These are phyloP conservation scores for Cantharis nigra DNA, from an alignment of 2,888 invertebrate species.

Conservation along the genomic window DNA sequence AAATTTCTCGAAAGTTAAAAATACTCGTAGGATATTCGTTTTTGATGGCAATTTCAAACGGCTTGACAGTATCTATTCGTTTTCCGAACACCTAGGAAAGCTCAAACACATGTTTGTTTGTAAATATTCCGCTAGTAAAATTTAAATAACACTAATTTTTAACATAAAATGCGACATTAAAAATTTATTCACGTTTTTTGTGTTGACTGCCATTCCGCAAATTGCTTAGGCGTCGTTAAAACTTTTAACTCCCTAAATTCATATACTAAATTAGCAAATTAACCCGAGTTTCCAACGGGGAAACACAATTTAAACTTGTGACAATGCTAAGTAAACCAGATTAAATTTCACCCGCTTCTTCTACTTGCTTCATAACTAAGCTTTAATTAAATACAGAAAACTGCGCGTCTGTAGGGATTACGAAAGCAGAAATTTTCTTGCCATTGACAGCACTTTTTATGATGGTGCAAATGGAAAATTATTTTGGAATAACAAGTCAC, in stretches of 20 bases:
- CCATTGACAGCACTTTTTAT: conserved; percentile 7
- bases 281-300: conserved; percentile 38
- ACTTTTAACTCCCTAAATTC: conserved; percentile 33
- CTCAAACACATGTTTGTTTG: neutral
- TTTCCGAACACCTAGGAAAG: neutral
- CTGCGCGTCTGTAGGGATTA: conserved; percentile 31
- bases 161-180: conserved; percentile 1
- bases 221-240: conserved; percentile 20
- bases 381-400: conserved; percentile 47
- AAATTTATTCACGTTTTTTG: conserved; percentile 13
- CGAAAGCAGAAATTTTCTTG: conserved; percentile 29
- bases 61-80: neutral
- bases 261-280: conserved; percentile 46
- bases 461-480: conserved; percentile 1
- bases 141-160: neutral
- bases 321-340: conserved; percentile 53
- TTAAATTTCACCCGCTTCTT: conserved; percentile 50
- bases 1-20: neutral
- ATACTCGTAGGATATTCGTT: neutral
- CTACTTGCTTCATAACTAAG: conserved; percentile 41
- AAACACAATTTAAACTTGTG: conserved; percentile 49
- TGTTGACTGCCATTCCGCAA: conserved; percentile 16
- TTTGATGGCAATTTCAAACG: neutral
- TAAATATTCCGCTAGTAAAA: neutral
- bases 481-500: neutral